These are phyloP conservation scores for Cryptus armator DNA, from an alignment of 2,888 invertebrate genomes.

Conservation along the genomic window DNA sequence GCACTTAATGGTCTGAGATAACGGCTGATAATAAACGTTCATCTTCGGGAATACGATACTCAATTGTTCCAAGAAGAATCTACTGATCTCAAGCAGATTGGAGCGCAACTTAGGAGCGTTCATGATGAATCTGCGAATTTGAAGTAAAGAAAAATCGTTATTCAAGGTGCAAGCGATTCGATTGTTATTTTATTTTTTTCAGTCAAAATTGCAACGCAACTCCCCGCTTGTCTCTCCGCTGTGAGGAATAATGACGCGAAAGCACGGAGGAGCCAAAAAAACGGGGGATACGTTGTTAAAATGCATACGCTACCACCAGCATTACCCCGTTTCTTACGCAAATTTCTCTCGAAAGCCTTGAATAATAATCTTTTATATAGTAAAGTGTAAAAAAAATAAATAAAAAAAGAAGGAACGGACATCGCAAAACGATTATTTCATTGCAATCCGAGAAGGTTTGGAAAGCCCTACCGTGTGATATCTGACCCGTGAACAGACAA, in stretches of 20 bases:
- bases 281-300: neutral
- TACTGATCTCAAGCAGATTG: slow-evolving; percentile 87
- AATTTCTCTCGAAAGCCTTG: neutral
- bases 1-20: slow-evolving; percentile 84
- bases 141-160: neutral
- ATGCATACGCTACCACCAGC: slow-evolving; percentile 8
- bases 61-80: slow-evolving; percentile 88
- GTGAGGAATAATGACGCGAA: slow-evolving; percentile 1
- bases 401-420: neutral
- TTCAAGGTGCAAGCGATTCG: neutral
- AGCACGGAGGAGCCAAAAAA: slow-evolving; percentile 6
- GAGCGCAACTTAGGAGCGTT: slow-evolving; percentile 90
- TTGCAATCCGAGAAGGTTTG: slow-evolving; percentile 13
- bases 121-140: slow-evolving; percentile 88
- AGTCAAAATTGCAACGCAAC: neutral
- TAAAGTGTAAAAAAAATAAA: neutral
- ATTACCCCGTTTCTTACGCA: neutral
- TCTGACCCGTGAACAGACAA: slow-evolving; percentile 35
- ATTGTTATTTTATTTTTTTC: neutral
- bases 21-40: slow-evolving; percentile 81
- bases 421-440: neutral
- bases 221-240: slow-evolving; percentile 8
- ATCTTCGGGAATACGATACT: slow-evolving; percentile 86
- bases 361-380: neutral
- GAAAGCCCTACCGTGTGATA: slow-evolving; percentile 56